Evolutionary conservation across 1,140 invertebrate species (phyloP).

Genomic region (Megalopta genalis): DNA sequence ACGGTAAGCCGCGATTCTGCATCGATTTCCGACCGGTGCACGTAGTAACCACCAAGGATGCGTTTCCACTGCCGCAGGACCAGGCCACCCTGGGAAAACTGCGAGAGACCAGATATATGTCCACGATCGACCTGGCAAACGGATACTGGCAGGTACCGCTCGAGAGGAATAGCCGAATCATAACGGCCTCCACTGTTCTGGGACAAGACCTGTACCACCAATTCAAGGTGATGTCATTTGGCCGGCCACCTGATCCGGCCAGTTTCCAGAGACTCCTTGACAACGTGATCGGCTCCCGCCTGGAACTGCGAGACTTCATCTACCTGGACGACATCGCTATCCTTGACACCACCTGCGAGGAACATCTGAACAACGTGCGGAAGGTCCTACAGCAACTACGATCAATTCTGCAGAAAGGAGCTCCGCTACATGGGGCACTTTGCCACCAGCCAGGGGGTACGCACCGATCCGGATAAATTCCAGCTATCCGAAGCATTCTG

Average conservation of each 20-base stretch:
- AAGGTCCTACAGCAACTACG: not conserved
- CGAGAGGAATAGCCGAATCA: not conserved
- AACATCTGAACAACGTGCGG: not conserved
- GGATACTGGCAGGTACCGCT: not conserved
- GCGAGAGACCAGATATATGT: not conserved
- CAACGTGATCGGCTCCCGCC: too few relatives aligned
- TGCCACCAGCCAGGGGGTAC: not conserved
- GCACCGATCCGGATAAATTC: not conserved
- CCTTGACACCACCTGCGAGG: slow-evolving; percentile 32
- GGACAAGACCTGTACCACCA: not conserved
- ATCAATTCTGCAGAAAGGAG: not conserved
- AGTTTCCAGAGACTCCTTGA: too few relatives aligned
- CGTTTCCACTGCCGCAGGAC: too few relatives aligned
- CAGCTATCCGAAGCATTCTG: not conserved
- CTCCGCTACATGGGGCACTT: not conserved
- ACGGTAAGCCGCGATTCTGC: too few relatives aligned
- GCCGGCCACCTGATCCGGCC: too few relatives aligned
- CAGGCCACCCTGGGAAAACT: not conserved
- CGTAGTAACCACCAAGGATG: too few relatives aligned
- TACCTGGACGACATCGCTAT: slow-evolving; percentile 68
- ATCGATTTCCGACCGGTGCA: too few relatives aligned
- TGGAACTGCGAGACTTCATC: slow-evolving; percentile 60
- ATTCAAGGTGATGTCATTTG: too few relatives aligned
- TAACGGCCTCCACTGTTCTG: slow-evolving; percentile 7
- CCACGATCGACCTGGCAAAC: not conserved